phyloP scores from a whole-genome alignment of 2,113 vertebrate genomes.

The Lutjanus erythropterus region DNA sequence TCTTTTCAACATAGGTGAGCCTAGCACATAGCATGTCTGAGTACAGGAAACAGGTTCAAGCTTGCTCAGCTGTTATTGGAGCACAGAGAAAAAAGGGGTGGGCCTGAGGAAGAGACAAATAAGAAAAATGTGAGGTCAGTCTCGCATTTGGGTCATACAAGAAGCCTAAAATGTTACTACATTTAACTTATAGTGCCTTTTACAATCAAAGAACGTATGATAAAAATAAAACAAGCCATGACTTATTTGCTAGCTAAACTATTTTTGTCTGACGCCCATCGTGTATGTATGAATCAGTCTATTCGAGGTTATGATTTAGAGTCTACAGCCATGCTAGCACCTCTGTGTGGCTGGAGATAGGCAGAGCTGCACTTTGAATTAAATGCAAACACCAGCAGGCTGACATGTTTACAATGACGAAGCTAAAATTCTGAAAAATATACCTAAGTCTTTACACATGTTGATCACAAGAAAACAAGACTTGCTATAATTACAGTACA shows the following conservation, averaged over 20 bases:
- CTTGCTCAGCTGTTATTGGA: too few relatives aligned
- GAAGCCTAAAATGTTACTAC: not conserved
- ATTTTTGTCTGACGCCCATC: not conserved
- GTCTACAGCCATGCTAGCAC: too few relatives aligned
- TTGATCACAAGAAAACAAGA: too few relatives aligned
- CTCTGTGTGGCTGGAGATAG: not conserved
- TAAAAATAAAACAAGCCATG: not conserved
- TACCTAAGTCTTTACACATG: too few relatives aligned
- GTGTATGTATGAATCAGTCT: not conserved
- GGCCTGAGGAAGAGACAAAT: too few relatives aligned
- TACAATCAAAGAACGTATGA: not conserved
- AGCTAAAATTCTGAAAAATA: not conserved
- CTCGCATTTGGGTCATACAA: not conserved
- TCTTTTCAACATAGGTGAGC: too few relatives aligned
- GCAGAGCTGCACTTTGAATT: not conserved
- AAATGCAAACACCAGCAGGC: not conserved
- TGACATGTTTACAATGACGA: not conserved
- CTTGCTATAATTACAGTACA: too few relatives aligned
- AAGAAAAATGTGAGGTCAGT: not conserved
- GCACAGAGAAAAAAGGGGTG: too few relatives aligned
- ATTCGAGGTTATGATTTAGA: not conserved
- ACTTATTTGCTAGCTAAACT: too few relatives aligned
- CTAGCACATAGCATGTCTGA: too few relatives aligned
- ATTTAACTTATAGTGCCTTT: not conserved
- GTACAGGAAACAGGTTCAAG: too few relatives aligned